Evolutionary conservation across 1,140 invertebrate genomes (phyloP).

Genomic region (Diachasma alloeum): DNA sequence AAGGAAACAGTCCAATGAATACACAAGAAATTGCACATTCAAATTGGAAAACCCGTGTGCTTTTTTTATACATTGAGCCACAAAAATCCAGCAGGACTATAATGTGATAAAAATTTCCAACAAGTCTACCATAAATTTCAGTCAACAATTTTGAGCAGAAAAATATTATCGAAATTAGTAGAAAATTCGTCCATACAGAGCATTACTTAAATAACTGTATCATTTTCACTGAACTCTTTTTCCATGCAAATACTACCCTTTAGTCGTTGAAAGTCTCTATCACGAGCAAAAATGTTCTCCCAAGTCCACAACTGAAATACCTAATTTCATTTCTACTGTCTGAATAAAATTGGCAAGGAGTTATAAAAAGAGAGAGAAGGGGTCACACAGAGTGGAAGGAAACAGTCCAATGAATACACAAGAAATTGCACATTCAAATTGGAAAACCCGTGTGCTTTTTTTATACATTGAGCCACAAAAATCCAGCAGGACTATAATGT

Average conservation of each 20-base stretch:
- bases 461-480: neutral
- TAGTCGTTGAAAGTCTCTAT: too few species aligned
- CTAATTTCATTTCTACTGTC: neutral
- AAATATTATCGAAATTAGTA: too few species aligned
- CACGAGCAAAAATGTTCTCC: neutral
- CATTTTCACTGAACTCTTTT: too few species aligned
- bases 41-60: conserved; percentile 31
- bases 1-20: neutral
- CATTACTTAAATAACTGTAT: too few species aligned
- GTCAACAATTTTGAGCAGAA: too few species aligned
- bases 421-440: conserved; percentile 26
- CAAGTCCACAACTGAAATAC: neutral
- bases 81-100: too few species aligned
- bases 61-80: neutral
- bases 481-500: too few species aligned
- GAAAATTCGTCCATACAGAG: too few species aligned
- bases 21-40: conserved; percentile 11
- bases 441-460: conserved; percentile 26
- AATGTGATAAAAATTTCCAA: too few species aligned
- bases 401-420: neutral
- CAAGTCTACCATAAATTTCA: too few species aligned
- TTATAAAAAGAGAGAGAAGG: conserved; percentile 11
- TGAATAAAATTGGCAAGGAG: neutral
- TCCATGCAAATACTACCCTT: too few species aligned
- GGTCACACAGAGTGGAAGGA: neutral